Evolutionary conservation across 2,113 vertebrate genomes (phyloP), one percentile per base, ranked within the genome.

Genomic region (Coryphaenoides rupestris): DNA sequence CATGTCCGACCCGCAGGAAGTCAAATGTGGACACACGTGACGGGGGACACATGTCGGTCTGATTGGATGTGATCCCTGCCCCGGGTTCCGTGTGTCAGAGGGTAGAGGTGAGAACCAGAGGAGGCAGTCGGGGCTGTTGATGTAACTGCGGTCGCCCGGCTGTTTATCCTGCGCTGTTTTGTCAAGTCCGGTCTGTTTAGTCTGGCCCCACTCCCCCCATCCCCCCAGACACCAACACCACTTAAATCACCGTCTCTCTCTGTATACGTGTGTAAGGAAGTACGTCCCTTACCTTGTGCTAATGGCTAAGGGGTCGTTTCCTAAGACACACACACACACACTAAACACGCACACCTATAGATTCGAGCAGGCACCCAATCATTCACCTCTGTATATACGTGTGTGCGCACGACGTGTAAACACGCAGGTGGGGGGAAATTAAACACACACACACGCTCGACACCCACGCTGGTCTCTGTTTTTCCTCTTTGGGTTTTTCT

Each of bases 121-220:
- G 68, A 49, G 71, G 68, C 72, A 68, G 76, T 78, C 75, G 76
- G 60, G 66, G n/a, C n/a, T 84, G 82, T 87, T 89, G 82, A 78
- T 81, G 61, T 77, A 82, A 81, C 73, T 84, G 76, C 71, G 60
- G 68, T 75, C 80, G 82, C 70, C 60, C 75, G 50, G n/a, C n/a
- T 88, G 86, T 89, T 90, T 90, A 90, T 88, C 80, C 83, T 87
- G 63, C 64, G 74, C 84, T 83, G 78, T 84, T 84, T 85, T 83
- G 82, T 86, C 74, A 67, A 80, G 76, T 58, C 69, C 78, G 58
- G 67, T 85, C 73, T 90, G 84, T 90, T 89, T 89, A 91, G 89
- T 90, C 90, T 90, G 75, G 65, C 72, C 63, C 71, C 65, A 74
- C 77, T 76, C 86, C 85, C n/a, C n/a, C n/a, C n/a, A n/a, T n/a